A percentile compares a stretch with the other conserved stretches of the same genome.
Conservation (phyloP, 2,113 vertebrate species). For the Strix aluco region DNA sequence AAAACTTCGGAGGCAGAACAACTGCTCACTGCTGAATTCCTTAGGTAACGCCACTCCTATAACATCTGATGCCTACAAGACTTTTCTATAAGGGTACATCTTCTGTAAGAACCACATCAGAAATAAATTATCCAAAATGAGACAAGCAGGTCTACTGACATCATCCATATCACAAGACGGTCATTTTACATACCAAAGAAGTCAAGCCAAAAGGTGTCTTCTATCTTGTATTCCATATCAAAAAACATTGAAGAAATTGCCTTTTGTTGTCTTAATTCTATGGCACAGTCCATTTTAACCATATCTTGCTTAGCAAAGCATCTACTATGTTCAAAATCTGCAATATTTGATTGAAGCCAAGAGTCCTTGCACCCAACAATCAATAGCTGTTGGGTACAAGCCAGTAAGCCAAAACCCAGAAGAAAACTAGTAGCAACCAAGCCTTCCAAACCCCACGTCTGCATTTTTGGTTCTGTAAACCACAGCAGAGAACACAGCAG, state of each 20-base stretch:
- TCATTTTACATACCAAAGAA: background rate
- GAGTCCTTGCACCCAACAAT: background rate
- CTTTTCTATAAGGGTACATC: background rate
- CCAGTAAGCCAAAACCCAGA: background rate
- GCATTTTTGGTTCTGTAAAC: background rate
- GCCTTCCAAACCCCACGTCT: background rate
- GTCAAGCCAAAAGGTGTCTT: background rate
- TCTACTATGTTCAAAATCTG: background rate
- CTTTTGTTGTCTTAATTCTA: background rate
- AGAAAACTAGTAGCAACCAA: background rate
- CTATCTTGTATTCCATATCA: background rate
- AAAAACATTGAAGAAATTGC: background rate
- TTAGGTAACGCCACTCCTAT: background rate
- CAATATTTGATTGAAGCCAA: background rate
- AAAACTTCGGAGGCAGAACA: background rate
- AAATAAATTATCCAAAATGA: background rate
- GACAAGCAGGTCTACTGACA: background rate
- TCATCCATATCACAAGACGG: background rate
- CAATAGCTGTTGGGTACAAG: background rate
- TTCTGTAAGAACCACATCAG: background rate
- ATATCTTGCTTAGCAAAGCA: background rate
- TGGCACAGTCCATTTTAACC: background rate
- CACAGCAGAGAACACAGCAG: background rate
- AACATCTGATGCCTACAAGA: background rate
- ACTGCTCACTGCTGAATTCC: background rate